A percentile compares a stretch with the other conserved stretches of the same genome.
These are phyloP conservation scores for Parapristionchus giblindavisi DNA, from an alignment of 2,888 invertebrate species.

Conservation along the genomic window DNA sequence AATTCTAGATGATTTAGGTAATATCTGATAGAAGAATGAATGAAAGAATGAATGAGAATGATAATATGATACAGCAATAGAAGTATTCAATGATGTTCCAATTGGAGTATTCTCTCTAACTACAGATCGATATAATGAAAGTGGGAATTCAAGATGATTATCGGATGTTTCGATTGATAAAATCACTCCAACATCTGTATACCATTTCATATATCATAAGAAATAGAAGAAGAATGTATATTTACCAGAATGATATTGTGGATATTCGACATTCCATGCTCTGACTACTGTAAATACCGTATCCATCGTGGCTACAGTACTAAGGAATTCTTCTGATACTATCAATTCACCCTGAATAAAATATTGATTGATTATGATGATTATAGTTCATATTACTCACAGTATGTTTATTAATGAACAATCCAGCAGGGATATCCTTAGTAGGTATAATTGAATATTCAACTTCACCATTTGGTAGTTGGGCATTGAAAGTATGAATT, in stretches of 20 bases:
- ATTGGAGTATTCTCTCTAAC: slow-evolving; percentile 57
- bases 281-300: slow-evolving; percentile 64
- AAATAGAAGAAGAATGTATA: neutral
- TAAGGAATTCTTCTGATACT: slow-evolving; percentile 44
- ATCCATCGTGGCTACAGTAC: slow-evolving; percentile 14
- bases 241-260: slow-evolving; percentile 63
- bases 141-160: slow-evolving; percentile 54
- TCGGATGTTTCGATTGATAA: slow-evolving; percentile 36
- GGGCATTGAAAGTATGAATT: slow-evolving; percentile 51
- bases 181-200: slow-evolving; percentile 33
- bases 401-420: slow-evolving; percentile 37
- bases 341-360: slow-evolving; percentile 46
- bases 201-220: too few relatives aligned
- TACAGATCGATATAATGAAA: slow-evolving; percentile 57
- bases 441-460: slow-evolving; percentile 57
- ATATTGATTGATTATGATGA: neutral
- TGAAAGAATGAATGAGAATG: neutral
- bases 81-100: slow-evolving; percentile 43
- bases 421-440: slow-evolving; percentile 44
- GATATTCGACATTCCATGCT: slow-evolving; percentile 56
- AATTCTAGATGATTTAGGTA: slow-evolving; percentile 5
- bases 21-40: slow-evolving; percentile 1
- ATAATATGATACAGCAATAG: slow-evolving; percentile 7
- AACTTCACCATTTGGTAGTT: slow-evolving; percentile 47
- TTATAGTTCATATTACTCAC: neutral